Evolutionary conservation across 2,888 invertebrate genomes (phyloP), one percentile per base, ranked within the genome.

Genomic region (Synergus laeviventris): DNA sequence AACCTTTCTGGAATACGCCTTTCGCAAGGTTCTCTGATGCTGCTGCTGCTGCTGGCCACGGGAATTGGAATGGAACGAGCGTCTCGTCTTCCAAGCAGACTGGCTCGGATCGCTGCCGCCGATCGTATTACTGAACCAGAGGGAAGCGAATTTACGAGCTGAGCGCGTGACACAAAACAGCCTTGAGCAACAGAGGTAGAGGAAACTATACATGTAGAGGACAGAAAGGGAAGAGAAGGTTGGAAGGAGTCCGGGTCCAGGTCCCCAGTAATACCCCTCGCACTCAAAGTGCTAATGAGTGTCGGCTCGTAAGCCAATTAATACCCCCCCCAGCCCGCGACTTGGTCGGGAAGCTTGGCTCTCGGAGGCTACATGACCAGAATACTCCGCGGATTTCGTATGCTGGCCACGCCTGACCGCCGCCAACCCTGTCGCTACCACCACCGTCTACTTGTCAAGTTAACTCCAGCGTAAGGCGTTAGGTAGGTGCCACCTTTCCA

Each of bases 261-360:
- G 38, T 60, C 66, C 75, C 73, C 79, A 83, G 84, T 84, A 82
- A 84, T 82, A 86, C 86, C 86, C 86, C 86, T 87, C 86, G 86
- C 84, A 86, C 88, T 89, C 89, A 89, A 90, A 90, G 91, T 91
- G 90, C 90, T 91, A 91, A 90, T 91, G 90, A 91, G 90, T 88
- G 91, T 90, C 90, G 89, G 90, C 90, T 89, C 90, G 90, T 91
- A 91, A 91, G 90, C 91, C 91, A 91, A 91, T 91, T 91, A 90
- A 91, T 91, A 90, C 90, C 87, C 84, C 84, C 84, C 83, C 76
- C 78, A 42, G 62, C 64, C 45, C 74, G 77, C 78, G 54, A 60
- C 61, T 62, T 74, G 21, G 74, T 56, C 64, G 78, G 77, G 82
- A 83, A 84, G 85, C 82, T 76, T 79, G 82, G 81, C 81, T 84